A percentile compares a stretch with the other conserved stretches of the same genome.
These are phyloP conservation scores for Caenorhabditis japonica DNA, from an alignment of 2,888 invertebrate species.

Conservation along the genomic window DNA sequence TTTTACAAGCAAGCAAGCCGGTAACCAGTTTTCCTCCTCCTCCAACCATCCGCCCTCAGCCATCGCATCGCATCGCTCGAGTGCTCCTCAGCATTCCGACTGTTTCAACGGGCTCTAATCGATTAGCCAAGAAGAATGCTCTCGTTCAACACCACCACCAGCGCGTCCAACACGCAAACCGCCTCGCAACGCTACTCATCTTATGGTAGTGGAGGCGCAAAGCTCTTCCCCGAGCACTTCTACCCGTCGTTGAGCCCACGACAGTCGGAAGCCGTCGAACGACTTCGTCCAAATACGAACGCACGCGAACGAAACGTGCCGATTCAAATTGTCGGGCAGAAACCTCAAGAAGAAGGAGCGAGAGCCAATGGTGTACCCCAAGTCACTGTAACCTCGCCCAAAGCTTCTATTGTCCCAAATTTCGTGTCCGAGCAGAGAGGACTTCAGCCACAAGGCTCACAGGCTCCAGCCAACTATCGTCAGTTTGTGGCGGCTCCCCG, in stretches of 20 bases:
- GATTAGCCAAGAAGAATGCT: slow-evolving; percentile 18
- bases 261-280: slow-evolving; percentile 65
- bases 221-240: slow-evolving; percentile 60
- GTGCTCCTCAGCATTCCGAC: too few relatives aligned
- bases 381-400: slow-evolving; percentile 22
- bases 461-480: slow-evolving; percentile 37
- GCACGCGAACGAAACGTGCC: slow-evolving; percentile 53
- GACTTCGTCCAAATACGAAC: slow-evolving; percentile 48
- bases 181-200: slow-evolving; percentile 40
- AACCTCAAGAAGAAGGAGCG: too few relatives aligned
- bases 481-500: slow-evolving; percentile 58
- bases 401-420: slow-evolving; percentile 31
- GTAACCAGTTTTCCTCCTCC: slow-evolving; percentile 21
- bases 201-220: slow-evolving; percentile 2
- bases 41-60: not conserved
- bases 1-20: too few relatives aligned
- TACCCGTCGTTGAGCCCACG: slow-evolving; percentile 63
- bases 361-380: slow-evolving; percentile 3
- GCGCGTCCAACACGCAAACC: slow-evolving; percentile 36
- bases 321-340: slow-evolving; percentile 30
- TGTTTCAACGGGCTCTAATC: too few relatives aligned
- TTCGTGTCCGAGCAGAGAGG: slow-evolving; percentile 48
- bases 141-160: slow-evolving; percentile 48
- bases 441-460: slow-evolving; percentile 10
- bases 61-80: too few relatives aligned